Evolutionary conservation across 1,140 invertebrate species (phyloP), one percentile per base, ranked within the genome.

Genomic region (Nasonia giraulti): DNA sequence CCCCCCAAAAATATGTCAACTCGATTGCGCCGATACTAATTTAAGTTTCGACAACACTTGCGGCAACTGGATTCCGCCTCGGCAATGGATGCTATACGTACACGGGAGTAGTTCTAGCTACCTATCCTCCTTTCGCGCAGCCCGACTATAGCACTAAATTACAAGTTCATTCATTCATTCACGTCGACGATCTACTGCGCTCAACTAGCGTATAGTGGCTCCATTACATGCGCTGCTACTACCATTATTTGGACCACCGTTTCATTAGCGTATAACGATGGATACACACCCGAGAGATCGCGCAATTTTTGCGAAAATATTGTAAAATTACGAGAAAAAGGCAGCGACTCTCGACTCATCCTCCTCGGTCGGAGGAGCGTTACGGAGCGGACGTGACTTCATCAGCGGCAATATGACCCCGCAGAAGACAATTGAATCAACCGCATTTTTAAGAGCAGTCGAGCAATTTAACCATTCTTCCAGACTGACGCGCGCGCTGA

Each of bases 141-240:
- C 68, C 14, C 77, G 50, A 84, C 77, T 80, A 17, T 81, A 77
- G 55, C 79, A 81, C 37, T 86, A 86, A 87, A 86, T 87, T 87
- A 87, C 82, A 85, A 86, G 87, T 87, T 87, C 87, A 86, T 87
- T 86, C 85, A 86, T 86, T 87, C 81, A 87, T 87, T 87, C 83
- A 82, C 78, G 84, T 82, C 85, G 77, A 44, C 55, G n/a, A 86
- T 78, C 68, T 66, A 79, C 73, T 85, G 69, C 76, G 71, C 17
- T 83, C 47, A 75, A 75, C 20, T 33, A 66, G 78, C 77, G 47
- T 33, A 83, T 71, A 80, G 44, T 33, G 40, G 81, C 80, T 79
- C 68, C 83, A 79, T 82, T 85, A 85, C 66, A 76, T 47, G 77
- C 69, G 79, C 69, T 40, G 74, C 73, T 62, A 62, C 55, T 66